Evolutionary conservation across 1,140 invertebrate genomes (phyloP).

Genomic region (Ephestia elutella): DNA sequence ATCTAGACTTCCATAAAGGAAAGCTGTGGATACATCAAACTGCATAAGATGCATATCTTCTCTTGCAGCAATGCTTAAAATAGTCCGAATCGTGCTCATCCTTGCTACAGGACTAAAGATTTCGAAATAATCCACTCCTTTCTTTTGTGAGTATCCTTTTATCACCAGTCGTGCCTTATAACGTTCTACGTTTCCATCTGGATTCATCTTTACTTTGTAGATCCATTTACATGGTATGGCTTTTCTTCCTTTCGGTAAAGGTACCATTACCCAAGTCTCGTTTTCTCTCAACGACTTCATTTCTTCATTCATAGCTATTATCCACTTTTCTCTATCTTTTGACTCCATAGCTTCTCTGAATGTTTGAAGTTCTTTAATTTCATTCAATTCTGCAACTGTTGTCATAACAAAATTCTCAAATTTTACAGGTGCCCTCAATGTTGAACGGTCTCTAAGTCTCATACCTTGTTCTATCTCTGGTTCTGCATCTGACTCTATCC

Average conservation of each 20-base stretch:
- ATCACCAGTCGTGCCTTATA: constrained; percentile 38
- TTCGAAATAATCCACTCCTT: constrained; percentile 34
- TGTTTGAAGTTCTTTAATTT: too few relatives aligned
- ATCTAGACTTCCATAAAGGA: constrained; percentile 62
- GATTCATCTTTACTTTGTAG: constrained; percentile 11
- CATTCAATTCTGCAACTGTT: too few relatives aligned
- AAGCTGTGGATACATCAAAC: constrained; percentile 41
- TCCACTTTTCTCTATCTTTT: too few relatives aligned
- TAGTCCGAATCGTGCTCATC: constrained; percentile 26
- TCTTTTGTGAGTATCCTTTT: constrained; percentile 33
- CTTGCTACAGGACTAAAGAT: constrained; percentile 44
- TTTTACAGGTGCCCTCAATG: too few relatives aligned
- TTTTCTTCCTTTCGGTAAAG: constrained; percentile 1
- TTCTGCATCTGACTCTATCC: too few relatives aligned
- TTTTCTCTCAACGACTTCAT: too few relatives aligned
- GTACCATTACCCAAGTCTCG: not conserved
- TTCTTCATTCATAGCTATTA: too few relatives aligned
- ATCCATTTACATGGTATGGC: constrained; percentile 13
- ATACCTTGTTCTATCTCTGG: too few relatives aligned
- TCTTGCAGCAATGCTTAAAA: constrained; percentile 31
- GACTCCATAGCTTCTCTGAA: too few relatives aligned
- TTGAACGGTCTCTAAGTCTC: too few relatives aligned
- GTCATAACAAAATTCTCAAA: too few relatives aligned
- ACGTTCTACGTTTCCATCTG: constrained; percentile 16
- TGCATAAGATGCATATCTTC: constrained; percentile 13